Conservation (phyloP, 2,797 vertebrate species). For the Macrochelys suwanniensis region DNA sequence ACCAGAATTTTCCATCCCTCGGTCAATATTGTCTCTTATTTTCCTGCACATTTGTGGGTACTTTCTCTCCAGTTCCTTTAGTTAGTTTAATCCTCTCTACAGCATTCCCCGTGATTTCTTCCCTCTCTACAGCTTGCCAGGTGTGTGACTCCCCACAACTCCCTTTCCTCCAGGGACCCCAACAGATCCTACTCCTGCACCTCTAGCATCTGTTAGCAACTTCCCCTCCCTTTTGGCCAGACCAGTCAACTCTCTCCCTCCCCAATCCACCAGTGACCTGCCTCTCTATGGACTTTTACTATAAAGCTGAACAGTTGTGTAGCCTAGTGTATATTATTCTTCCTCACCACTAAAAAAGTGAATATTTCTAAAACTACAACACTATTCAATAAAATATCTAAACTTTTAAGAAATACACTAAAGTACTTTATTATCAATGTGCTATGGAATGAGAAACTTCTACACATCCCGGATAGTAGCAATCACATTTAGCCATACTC, state of each 20-base stretch:
- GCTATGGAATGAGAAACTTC: background rate
- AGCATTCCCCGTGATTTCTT: background rate
- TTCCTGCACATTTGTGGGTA: background rate
- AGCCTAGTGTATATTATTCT: background rate
- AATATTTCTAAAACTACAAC: background rate
- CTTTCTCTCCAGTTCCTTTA: background rate
- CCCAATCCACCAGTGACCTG: background rate
- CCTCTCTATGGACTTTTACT: background rate
- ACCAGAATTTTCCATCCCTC: background rate
- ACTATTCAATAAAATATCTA: slow-evolving; percentile 32
- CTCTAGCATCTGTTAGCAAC: background rate
- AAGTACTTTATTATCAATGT: slow-evolving; percentile 1
- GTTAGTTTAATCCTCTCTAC: background rate
- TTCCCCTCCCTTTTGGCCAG: background rate
- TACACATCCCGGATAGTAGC: background rate
- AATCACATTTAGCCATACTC: slow-evolving; percentile 1
- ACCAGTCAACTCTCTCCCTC: background rate
- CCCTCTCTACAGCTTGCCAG: background rate
- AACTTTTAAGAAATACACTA: background rate
- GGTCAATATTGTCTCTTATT: background rate
- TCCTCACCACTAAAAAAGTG: background rate
- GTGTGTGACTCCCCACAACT: background rate
- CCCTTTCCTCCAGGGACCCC: background rate
- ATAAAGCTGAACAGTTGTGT: background rate
- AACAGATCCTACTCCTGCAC: background rate